These are phyloP conservation scores for Sigmodon hispidus DNA, from an alignment of 2,113 vertebrate species.

Conservation along the genomic window DNA sequence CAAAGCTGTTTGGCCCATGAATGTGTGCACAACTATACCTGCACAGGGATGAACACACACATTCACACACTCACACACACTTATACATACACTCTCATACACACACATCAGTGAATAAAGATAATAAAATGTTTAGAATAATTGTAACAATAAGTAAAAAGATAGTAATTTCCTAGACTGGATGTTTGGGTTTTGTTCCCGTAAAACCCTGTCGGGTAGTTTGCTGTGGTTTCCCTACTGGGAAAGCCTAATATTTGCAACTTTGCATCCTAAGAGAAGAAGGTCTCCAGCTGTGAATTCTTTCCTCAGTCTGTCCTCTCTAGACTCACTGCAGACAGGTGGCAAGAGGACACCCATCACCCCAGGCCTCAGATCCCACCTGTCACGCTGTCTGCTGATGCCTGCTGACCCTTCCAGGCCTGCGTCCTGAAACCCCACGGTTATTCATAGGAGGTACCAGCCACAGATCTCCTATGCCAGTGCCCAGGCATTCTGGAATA, in stretches of 20 bases:
- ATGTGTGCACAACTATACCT: not conserved
- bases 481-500: not conserved
- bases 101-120: not conserved
- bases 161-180: not conserved
- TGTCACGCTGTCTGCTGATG: rapidly evolving
- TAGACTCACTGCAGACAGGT: not conserved
- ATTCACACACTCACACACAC: not conserved
- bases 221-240: not conserved
- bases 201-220: not conserved
- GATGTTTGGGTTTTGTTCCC: not conserved
- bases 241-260: not conserved
- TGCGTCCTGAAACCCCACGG: not conserved
- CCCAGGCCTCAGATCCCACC: not conserved
- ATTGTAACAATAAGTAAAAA: not conserved
- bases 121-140: not conserved
- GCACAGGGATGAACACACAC: not conserved
- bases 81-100: no score
- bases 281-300: not conserved
- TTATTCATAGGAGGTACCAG: not conserved
- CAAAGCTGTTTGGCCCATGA: not conserved
- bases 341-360: not conserved
- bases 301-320: not conserved
- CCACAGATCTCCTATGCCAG: not conserved
- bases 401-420: not conserved
- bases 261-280: not conserved